Conservation (phyloP, 2,888 invertebrate genomes). For the Epistrophella euchroma region DNA sequence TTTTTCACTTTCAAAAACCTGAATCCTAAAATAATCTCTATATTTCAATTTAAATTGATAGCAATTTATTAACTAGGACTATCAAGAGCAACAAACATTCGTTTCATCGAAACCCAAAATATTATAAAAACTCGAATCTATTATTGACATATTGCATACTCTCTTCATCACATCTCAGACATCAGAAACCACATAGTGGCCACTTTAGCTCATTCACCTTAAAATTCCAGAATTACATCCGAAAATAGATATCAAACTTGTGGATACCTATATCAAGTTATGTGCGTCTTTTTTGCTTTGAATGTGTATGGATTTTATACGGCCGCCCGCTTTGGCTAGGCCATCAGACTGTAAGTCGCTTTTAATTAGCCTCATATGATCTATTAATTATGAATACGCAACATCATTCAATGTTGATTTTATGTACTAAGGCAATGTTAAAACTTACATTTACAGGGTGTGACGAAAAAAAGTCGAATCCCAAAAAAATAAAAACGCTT, state of each 20-base stretch:
- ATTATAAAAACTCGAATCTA: neutral
- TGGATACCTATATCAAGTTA: constrained; percentile 6
- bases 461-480: too few species aligned
- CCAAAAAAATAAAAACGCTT: neutral
- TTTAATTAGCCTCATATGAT: constrained; percentile 75
- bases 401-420: constrained; percentile 57
- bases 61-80: too few species aligned
- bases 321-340: constrained; percentile 62
- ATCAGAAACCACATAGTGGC: constrained; percentile 21
- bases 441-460: constrained; percentile 10
- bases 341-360: constrained; percentile 70
- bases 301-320: constrained; percentile 25
- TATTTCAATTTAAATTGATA: too few species aligned
- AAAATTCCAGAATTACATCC: constrained; percentile 57
- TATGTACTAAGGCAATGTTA: neutral
- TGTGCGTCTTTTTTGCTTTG: neutral
- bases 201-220: constrained; percentile 66
- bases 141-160: constrained; percentile 16
- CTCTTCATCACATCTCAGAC: constrained; percentile 1
- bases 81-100: too few species aligned
- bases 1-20: neutral
- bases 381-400: constrained; percentile 75
- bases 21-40: neutral
- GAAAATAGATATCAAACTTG: constrained; percentile 59
- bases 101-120: neutral